phyloP scores from a whole-genome alignment of 1,140 invertebrate genomes.

The Drosophila biarmipes region DNA sequence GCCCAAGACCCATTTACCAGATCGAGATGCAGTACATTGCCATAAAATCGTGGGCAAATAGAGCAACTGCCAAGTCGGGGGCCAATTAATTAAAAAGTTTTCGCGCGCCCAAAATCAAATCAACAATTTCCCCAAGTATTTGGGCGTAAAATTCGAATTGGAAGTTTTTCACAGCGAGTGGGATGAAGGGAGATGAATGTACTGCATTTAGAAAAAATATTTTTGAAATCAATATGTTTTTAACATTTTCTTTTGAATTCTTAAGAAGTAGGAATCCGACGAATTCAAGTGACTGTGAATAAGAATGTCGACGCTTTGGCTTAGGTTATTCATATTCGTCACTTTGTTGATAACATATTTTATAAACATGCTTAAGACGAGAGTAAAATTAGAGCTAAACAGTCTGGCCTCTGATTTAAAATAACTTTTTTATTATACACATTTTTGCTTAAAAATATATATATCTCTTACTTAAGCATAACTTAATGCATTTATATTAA shows the following conservation, averaged over 20 bases:
- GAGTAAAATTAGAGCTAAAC: too few species aligned
- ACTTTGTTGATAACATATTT: too few species aligned
- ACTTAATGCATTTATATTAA: too few species aligned
- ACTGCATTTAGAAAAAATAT: conserved; percentile 7
- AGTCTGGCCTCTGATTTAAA: too few species aligned
- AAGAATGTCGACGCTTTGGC: too few species aligned
- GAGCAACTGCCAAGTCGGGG: conserved; percentile 32
- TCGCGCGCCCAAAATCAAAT: conserved; percentile 71
- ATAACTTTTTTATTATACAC: too few species aligned
- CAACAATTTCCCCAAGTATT: conserved; percentile 72
- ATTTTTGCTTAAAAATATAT: too few species aligned
- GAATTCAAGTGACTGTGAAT: too few species aligned
- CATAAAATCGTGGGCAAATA: conserved; percentile 24
- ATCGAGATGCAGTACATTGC: conserved; percentile 27
- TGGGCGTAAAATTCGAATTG: conserved; percentile 51
- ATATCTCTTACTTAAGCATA: too few species aligned
- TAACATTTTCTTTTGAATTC: too few species aligned
- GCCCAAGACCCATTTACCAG: conserved; percentile 22
- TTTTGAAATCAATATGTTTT: neutral
- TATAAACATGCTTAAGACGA: too few species aligned
- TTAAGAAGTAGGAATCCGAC: neutral
- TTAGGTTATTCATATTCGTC: too few species aligned
- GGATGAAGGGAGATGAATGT: conserved; percentile 36
- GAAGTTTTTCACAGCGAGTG: conserved; percentile 26
- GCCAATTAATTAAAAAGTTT: conserved; percentile 80